Conservation (phyloP, 2,113 vertebrate species). For the Marmota flaviventris region DNA sequence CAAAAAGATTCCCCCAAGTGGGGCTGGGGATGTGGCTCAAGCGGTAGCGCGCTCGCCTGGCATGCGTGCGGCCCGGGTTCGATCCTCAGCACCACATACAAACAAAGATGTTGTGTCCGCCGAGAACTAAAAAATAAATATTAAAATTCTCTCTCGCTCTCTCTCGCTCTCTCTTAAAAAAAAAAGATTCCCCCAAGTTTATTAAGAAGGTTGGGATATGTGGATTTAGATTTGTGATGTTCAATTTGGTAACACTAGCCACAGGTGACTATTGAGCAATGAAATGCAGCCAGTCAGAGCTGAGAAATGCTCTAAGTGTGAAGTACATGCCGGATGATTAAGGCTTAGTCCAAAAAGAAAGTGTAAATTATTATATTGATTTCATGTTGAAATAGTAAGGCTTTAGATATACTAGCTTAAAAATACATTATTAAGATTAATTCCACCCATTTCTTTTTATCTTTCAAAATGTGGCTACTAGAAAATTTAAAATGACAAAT, state of each 20-base stretch:
- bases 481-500: not conserved
- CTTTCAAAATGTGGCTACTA: not conserved
- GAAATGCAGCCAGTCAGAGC: not conserved
- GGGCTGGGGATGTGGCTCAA: no score
- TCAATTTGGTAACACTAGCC: not conserved
- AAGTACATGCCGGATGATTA: not conserved
- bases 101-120: no score
- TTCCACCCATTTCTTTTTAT: not conserved
- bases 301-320: not conserved
- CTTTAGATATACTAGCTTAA: not conserved
- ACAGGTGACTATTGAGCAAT: not conserved
- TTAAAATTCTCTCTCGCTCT: no score
- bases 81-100: no score
- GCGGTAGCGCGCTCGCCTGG: no score
- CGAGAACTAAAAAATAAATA: no score
- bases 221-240: not conserved
- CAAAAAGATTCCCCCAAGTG: not conserved
- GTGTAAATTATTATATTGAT: not conserved
- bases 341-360: not conserved
- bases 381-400: not conserved
- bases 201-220: not conserved
- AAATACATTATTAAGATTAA: slow-evolving; percentile 1
- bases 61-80: no score
- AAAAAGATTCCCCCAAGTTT: not conserved
- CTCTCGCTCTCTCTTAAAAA: no score